These are phyloP conservation scores for Pogonomyrmex barbatus DNA, from an alignment of 1,140 invertebrate species.

Conservation along the genomic window DNA sequence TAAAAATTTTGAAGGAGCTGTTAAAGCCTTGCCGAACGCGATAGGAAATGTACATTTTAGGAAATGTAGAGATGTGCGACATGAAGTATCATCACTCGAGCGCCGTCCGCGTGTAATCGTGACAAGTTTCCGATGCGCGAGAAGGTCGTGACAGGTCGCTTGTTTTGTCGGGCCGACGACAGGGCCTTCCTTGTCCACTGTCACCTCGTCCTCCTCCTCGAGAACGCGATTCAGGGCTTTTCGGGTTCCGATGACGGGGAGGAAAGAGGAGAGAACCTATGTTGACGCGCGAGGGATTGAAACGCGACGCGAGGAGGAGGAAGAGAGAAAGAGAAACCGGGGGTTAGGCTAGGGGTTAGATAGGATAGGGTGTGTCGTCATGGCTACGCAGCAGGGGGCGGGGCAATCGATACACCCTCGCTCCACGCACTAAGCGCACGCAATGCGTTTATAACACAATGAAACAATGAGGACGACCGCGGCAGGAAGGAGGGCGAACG, in stretches of 20 bases:
- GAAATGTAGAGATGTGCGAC: background rate
- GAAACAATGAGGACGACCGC: constrained; percentile 82
- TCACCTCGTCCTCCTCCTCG: constrained; percentile 53
- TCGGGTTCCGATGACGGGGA: constrained; percentile 62
- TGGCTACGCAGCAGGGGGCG: constrained; percentile 85
- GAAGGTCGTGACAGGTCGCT: constrained; percentile 66
- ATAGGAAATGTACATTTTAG: background rate
- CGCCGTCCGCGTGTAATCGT: constrained; percentile 17
- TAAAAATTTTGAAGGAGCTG: background rate
- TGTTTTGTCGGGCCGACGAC: constrained; percentile 61
- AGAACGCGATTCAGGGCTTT: constrained; percentile 50
- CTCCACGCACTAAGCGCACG: constrained; percentile 81
- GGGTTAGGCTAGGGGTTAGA: constrained; percentile 85
- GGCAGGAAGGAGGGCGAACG: constrained; percentile 66
- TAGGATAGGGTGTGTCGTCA: constrained; percentile 86
- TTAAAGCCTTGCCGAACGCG: background rate
- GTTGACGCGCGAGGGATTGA: constrained; percentile 69
- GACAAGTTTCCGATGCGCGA: constrained; percentile 40
- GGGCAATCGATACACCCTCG: constrained; percentile 86
- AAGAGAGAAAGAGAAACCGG: constrained; percentile 67
- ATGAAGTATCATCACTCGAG: background rate
- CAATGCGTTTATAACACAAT: constrained; percentile 84
- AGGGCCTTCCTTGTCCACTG: constrained; percentile 61
- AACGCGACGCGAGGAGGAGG: constrained; percentile 67
- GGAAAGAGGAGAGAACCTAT: constrained; percentile 27